These are phyloP conservation scores for Drosophila multiciliata DNA, from an alignment of 2,888 invertebrate genomes.

Conservation along the genomic window DNA sequence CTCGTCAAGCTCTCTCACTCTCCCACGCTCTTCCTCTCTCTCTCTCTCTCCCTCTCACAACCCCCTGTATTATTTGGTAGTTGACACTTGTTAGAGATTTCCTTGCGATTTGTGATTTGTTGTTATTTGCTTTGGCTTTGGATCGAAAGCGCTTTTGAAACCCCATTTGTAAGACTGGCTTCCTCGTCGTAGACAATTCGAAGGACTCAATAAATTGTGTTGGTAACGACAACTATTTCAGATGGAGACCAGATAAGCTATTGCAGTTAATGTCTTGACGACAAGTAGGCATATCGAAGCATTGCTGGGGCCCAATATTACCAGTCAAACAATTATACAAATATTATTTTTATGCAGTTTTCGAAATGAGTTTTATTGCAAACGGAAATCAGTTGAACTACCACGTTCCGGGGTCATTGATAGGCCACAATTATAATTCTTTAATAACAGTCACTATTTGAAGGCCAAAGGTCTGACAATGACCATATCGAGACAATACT, in stretches of 20 bases:
- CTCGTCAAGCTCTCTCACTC: constrained; percentile 37
- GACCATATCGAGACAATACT: constrained; percentile 39
- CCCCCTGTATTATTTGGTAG: constrained; percentile 23
- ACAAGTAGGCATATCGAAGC: neutral
- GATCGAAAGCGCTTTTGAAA: constrained; percentile 16
- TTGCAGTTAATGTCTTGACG: constrained; percentile 5
- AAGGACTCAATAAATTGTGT: constrained; percentile 61
- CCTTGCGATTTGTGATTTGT: constrained; percentile 32
- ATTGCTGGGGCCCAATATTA: neutral
- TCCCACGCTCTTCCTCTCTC: constrained; percentile 8
- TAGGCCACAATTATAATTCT: constrained; percentile 51
- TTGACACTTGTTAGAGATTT: constrained; percentile 76
- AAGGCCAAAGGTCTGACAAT: constrained; percentile 51
- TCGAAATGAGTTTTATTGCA: neutral
- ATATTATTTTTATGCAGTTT: neutral
- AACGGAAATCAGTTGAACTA: neutral
- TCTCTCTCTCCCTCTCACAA: constrained; percentile 4
- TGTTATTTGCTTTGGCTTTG: constrained; percentile 34
- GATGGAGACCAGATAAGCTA: constrained; percentile 52
- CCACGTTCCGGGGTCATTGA: constrained; percentile 40
- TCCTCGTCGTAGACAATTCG: constrained; percentile 25
- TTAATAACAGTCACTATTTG: constrained; percentile 4
- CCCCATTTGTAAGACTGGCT: constrained; percentile 13
- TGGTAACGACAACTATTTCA: constrained; percentile 42
- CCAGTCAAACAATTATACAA: neutral